phyloP scores from a whole-genome alignment of 2,888 invertebrate species.

The Frankliniella intonsa region DNA sequence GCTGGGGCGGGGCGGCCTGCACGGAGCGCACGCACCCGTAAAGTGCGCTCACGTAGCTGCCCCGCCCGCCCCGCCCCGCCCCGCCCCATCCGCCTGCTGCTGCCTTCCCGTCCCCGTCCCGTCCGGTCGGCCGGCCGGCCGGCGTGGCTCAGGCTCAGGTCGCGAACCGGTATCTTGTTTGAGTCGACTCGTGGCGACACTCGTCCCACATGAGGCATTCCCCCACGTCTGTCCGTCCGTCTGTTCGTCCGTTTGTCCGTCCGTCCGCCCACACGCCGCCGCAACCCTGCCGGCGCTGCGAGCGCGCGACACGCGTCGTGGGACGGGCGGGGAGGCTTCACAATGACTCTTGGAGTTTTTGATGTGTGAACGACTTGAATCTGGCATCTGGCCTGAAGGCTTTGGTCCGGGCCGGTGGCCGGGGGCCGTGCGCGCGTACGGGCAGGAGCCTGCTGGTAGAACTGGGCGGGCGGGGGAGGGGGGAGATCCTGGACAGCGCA shows the following conservation, averaged over 20 bases:
- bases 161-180: slow-evolving; percentile 25
- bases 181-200: slow-evolving; percentile 20
- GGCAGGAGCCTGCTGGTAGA: too few relatives aligned
- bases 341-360: too few relatives aligned
- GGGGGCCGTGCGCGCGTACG: too few relatives aligned
- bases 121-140: too few relatives aligned
- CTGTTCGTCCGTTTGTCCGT: not conserved
- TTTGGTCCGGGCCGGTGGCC: too few relatives aligned
- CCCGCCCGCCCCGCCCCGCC: not conserved
- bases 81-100: not conserved
- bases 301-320: too few relatives aligned
- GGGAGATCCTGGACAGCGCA: not conserved
- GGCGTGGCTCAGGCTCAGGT: not conserved
- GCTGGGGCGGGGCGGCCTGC: too few relatives aligned
- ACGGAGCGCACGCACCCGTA: too few relatives aligned
- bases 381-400: too few relatives aligned
- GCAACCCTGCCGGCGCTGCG: not conserved
- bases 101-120: too few relatives aligned
- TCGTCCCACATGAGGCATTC: not conserved
- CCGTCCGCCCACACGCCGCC: not conserved
- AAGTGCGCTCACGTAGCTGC: not conserved
- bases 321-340: too few relatives aligned
- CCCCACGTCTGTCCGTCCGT: not conserved
- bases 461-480: not conserved
- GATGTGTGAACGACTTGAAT: too few relatives aligned